A percentile compares a stretch with the other conserved stretches of the same genome.
These are phyloP conservation scores for Vicugna pacos DNA, from an alignment of 2,113 vertebrate genomes.

Conservation along the genomic window DNA sequence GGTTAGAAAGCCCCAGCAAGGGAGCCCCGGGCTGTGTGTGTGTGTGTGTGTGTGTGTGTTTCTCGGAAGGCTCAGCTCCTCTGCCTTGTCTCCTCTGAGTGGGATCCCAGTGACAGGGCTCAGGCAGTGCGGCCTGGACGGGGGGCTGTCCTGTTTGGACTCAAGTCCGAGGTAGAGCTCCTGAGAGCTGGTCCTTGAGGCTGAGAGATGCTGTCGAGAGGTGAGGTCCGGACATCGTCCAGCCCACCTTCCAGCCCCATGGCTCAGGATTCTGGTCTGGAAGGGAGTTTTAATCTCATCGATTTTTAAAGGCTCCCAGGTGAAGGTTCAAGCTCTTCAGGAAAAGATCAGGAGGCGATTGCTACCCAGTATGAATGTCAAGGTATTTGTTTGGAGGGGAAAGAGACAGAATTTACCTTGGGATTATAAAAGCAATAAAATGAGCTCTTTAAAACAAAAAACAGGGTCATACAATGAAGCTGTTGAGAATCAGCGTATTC, in stretches of 20 bases:
- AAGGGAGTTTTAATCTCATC: neutral
- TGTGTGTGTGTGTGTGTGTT: neutral
- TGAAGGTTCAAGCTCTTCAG: neutral
- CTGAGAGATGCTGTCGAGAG: rapidly evolving
- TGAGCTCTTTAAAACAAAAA: neutral
- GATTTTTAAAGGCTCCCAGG: neutral
- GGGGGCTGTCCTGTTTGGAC: neutral
- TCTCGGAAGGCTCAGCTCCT: neutral
- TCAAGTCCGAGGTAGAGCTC: neutral
- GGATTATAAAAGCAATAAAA: conserved; percentile 2
- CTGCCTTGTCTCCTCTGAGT: neutral
- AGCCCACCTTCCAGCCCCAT: neutral
- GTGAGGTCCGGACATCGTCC: too few relatives aligned
- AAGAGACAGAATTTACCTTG: neutral
- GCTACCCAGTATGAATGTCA: neutral
- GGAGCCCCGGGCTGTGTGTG: neutral
- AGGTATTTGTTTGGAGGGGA: neutral
- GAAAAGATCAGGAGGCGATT: neutral
- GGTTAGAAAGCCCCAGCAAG: neutral
- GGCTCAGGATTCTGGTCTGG: neutral
- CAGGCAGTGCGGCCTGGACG: rapidly evolving
- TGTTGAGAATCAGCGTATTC: neutral
- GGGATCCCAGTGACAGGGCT: neutral
- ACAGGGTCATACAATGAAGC: neutral
- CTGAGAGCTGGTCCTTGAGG: too few relatives aligned